phyloP scores from a whole-genome alignment of 2,888 invertebrate genomes.

The Ypsolopha sequella region DNA sequence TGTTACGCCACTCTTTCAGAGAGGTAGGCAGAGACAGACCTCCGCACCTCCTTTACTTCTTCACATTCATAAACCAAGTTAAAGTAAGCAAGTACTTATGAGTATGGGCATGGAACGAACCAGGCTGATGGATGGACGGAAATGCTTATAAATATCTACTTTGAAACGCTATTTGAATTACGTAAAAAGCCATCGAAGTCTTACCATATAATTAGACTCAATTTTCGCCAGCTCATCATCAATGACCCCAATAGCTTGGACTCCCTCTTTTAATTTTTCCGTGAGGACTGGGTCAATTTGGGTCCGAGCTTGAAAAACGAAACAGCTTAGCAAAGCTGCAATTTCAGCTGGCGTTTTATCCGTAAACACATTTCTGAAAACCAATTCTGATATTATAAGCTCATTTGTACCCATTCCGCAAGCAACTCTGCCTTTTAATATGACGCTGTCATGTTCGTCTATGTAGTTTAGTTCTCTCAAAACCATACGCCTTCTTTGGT shows the following conservation, averaged over 20 bases:
- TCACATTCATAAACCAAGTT: too few relatives aligned
- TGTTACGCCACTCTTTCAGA: too few relatives aligned
- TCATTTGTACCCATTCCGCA: conserved; percentile 77
- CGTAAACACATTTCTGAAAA: conserved; percentile 90
- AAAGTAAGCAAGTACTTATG: too few relatives aligned
- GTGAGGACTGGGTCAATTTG: conserved; percentile 71
- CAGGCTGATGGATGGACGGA: too few relatives aligned
- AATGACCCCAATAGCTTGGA: conserved; percentile 77
- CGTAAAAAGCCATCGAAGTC: too few relatives aligned
- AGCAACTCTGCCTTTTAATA: conserved; percentile 57
- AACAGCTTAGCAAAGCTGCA: conserved; percentile 91
- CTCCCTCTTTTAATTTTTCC: conserved; percentile 73
- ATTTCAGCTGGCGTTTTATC: conserved; percentile 91
- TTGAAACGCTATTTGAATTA: too few relatives aligned
- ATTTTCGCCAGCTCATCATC: conserved; percentile 75
- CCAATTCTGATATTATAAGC: conserved; percentile 93
- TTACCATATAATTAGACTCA: conserved; percentile 72
- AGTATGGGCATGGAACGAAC: too few relatives aligned
- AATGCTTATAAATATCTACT: too few relatives aligned
- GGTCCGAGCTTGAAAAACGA: conserved; percentile 91
- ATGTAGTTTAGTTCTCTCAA: conserved; percentile 80
- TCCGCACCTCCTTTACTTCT: too few relatives aligned
- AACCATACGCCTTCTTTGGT: conserved; percentile 83
- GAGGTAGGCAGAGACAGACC: too few relatives aligned
- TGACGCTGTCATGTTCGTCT: conserved; percentile 58